Base-by-base conservation (phyloP, 2,797 vertebrate genomes). In the Triplophysa bombifrons region DNA sequence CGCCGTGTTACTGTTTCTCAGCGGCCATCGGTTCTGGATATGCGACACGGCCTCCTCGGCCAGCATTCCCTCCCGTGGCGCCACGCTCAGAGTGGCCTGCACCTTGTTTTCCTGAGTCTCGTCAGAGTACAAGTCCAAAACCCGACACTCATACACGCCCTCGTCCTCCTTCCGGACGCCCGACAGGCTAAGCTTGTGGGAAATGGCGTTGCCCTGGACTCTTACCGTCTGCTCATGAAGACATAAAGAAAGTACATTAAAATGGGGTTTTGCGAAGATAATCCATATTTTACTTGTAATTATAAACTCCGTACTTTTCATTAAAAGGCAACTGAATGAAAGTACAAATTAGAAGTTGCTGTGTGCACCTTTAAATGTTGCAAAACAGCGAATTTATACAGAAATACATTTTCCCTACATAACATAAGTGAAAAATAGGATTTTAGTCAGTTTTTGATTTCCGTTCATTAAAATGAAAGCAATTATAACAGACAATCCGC, bases 141-240 rank as follows among this genome's bases (percentile, higher is more conserved):
- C 96, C 4, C 96, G 95, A 87, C 96, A 98, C 90, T 98, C 95
- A 34, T 98, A 98, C 70, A 96, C 90, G 2, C 96, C 96, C 87
- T 95, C 95, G 5, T 98, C 96, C 83, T 94, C 93, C 86, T 91
- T 94, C 82, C 93, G 94, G 79, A 97, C 96, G 13, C 93, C 94
- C 0, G 95, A 96, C 41, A 98, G 92, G 80, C 96, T 95, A 84
- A 98, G 95, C 85, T 94, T 91, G 88, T 98, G 96, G 19, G 96
- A 98, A 88, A 98, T 98, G 91, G 96, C 96, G 1, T 95, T 96
- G 84, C 96, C 96, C 87, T 97, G 96, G 74, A 98, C 96, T 17
- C 96, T 94, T 82, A 98, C 96, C 17, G 96, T 96, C 96, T 98
- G 93, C 78, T 90, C 83, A 85, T 25, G 7, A 61, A 66, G 44